phyloP scores from a whole-genome alignment of 2,888 invertebrate species.

The Melinopterus prodromus region DNA sequence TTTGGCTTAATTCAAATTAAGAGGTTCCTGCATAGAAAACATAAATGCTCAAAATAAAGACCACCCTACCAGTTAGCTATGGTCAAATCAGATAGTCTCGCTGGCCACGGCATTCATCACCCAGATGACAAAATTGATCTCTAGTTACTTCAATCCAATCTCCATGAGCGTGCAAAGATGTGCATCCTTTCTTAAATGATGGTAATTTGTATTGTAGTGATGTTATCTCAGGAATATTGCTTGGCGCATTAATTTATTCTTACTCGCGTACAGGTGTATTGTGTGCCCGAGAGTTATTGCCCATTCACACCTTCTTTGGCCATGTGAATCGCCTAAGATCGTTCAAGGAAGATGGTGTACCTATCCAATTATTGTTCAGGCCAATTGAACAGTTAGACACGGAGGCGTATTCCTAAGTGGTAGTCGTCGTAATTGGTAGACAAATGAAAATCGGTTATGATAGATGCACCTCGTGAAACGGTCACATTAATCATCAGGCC shows the following conservation, averaged over 20 bases:
- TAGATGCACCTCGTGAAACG: background rate
- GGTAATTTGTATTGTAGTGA: background rate
- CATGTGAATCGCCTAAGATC: slow-evolving; percentile 4
- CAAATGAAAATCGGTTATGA: background rate
- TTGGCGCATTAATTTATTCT: background rate
- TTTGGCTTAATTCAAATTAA: too few relatives aligned
- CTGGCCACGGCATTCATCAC: too few relatives aligned
- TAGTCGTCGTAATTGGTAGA: background rate
- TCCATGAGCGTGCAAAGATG: too few relatives aligned
- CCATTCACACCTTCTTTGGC: background rate
- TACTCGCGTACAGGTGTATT: background rate
- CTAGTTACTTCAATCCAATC: too few relatives aligned
- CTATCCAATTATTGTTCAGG: background rate
- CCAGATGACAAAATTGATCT: too few relatives aligned
- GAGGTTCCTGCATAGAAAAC: too few relatives aligned
- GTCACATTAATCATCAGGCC: background rate
- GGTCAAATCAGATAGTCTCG: too few relatives aligned
- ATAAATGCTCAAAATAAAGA: too few relatives aligned
- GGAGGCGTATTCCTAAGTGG: background rate
- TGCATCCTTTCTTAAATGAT: background rate
- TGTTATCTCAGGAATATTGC: background rate
- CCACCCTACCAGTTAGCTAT: too few relatives aligned
- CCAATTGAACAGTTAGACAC: background rate
- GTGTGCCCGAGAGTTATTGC: background rate
- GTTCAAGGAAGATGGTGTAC: background rate